phyloP scores from a whole-genome alignment of 2,888 invertebrate genomes.

The Acanthopleura granulata region DNA sequence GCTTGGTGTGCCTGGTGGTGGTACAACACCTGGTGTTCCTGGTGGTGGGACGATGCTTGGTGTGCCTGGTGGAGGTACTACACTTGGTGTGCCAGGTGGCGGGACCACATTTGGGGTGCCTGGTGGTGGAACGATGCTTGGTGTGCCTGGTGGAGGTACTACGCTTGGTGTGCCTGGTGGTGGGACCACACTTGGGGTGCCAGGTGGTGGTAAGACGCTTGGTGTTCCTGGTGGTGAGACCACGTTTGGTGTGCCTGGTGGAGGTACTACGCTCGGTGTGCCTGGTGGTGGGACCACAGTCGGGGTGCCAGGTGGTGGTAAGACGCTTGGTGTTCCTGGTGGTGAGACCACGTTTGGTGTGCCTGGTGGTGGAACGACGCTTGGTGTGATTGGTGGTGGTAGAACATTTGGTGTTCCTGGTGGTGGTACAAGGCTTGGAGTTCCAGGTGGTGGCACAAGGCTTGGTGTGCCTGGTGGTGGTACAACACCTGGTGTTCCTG shows the following conservation, averaged over 20 bases:
- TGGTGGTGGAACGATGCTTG: background rate
- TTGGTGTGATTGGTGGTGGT: background rate
- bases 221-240: background rate
- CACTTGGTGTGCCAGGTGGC: background rate
- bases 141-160: background rate
- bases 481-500: background rate
- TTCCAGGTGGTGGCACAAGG: background rate
- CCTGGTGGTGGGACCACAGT: background rate
- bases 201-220: background rate
- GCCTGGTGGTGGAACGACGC: background rate
- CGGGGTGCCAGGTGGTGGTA: background rate
- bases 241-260: background rate
- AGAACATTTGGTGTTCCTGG: background rate
- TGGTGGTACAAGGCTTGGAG: background rate
- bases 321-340: background rate
- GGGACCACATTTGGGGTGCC: background rate
- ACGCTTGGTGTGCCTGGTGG: background rate
- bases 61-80: background rate
- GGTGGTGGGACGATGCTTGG: background rate
- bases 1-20: background rate
- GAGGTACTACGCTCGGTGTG: background rate
- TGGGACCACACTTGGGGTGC: background rate
- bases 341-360: background rate
- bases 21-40: background rate
- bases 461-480: constrained; percentile 5